A percentile compares a stretch with the other conserved stretches of the same genome.
Evolutionary conservation across 2,113 vertebrate species (phyloP).

Genomic region (Chrysochloris asiatica): DNA sequence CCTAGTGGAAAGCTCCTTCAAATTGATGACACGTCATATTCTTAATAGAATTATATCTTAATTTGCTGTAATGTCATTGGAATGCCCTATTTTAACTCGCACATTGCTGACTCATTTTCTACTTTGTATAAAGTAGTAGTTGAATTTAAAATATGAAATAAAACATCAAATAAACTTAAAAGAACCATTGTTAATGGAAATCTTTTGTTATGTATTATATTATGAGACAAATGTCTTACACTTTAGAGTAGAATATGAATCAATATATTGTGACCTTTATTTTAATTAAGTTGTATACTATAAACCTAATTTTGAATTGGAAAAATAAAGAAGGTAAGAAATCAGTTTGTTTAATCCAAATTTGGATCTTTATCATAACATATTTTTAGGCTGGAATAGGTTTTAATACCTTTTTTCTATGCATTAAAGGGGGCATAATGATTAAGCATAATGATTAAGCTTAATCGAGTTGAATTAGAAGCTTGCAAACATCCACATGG

Average conservation of each 20-base stretch:
- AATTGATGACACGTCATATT: not conserved
- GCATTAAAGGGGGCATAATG: not conserved
- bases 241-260: not conserved
- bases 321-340: not conserved
- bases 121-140: constrained; percentile 8
- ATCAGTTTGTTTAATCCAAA: not conserved
- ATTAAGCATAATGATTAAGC: not conserved
- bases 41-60: constrained; percentile 47
- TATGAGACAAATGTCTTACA: constrained; percentile 10
- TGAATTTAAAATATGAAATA: constrained; percentile 42
- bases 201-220: not conserved
- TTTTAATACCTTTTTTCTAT: constrained; percentile 41
- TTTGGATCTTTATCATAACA: constrained; percentile 8
- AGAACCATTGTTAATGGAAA: not conserved
- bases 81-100: constrained; percentile 1
- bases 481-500: not conserved
- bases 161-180: not conserved
- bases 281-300: not conserved
- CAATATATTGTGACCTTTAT: not conserved
- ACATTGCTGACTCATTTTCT: not conserved
- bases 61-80: constrained; percentile 36
- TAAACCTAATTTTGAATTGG: not conserved
- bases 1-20: not conserved
- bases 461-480: not conserved
- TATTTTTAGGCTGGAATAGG: not conserved